Percentiles rank a stretch among this genome's conserved stretches.
These are phyloP conservation scores for Spea multiplicata DNA, from an alignment of 2,113 vertebrate genomes.

Conservation along the genomic window DNA sequence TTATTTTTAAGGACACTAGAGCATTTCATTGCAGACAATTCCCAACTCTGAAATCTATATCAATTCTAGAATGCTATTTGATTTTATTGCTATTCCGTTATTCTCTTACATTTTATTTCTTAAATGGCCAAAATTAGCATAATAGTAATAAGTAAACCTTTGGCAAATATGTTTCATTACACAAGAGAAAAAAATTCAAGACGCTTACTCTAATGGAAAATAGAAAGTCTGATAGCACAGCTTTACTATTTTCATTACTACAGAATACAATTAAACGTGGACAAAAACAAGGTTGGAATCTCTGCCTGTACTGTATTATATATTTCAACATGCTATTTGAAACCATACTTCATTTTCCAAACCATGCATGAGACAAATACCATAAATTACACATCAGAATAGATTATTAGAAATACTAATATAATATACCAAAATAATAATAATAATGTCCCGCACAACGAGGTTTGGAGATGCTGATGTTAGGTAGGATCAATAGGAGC, in stretches of 20 bases:
- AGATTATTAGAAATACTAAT: too few species aligned
- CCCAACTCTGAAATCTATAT: slow-evolving; percentile 41
- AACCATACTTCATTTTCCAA: too few species aligned
- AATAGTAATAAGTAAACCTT: slow-evolving; percentile 46
- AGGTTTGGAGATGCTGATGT: too few species aligned
- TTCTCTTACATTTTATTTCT: slow-evolving; percentile 39
- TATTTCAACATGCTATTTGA: too few species aligned
- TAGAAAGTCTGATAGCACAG: slow-evolving; percentile 33
- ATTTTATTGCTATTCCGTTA: slow-evolving; percentile 41
- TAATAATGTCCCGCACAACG: too few species aligned
- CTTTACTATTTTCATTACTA: slow-evolving; percentile 43
- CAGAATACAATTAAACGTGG: slow-evolving; percentile 24
- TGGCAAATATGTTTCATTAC: slow-evolving; percentile 33
- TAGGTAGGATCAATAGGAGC: too few species aligned
- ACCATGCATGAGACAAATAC: too few species aligned
- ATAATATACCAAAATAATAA: too few species aligned
- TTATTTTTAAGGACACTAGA: slow-evolving; percentile 23
- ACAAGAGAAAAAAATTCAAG: slow-evolving; percentile 18
- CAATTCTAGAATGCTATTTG: slow-evolving; percentile 40
- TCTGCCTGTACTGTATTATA: too few species aligned
- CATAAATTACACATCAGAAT: too few species aligned
- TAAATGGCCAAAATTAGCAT: slow-evolving; percentile 45
- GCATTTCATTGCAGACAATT: slow-evolving; percentile 35
- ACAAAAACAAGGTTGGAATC: not conserved
- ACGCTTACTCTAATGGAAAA: slow-evolving; percentile 29